Evolutionary conservation across 2,113 vertebrate genomes (phyloP).

Genomic region (Microtus oregoni): DNA sequence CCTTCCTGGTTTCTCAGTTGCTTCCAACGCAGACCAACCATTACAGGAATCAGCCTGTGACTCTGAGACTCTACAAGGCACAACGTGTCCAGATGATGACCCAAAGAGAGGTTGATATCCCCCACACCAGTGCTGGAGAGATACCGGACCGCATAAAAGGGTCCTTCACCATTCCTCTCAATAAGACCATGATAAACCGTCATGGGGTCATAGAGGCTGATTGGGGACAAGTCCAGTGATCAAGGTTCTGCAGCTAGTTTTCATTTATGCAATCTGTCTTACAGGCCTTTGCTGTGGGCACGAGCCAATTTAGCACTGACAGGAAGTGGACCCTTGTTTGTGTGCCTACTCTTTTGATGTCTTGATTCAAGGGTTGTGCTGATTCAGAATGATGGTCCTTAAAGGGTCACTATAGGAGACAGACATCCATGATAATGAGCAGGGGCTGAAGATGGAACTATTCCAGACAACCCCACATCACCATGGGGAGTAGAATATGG

Average conservation of each 20-base stretch:
- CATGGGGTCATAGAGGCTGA: fast-evolving
- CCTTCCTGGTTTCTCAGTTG: background rate
- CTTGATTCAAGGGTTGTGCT: background rate
- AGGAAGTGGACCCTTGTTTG: background rate
- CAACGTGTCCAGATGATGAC: fast-evolving
- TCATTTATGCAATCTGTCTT: background rate
- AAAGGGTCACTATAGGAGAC: background rate
- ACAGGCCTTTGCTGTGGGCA: fast-evolving
- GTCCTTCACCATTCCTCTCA: background rate
- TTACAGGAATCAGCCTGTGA: fast-evolving
- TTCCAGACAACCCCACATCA: fast-evolving
- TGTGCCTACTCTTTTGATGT: fast-evolving
- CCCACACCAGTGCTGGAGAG: background rate
- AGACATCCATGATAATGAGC: background rate
- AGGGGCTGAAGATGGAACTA: background rate
- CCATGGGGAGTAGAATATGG: fast-evolving
- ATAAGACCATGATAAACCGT: fast-evolving
- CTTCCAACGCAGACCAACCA: background rate
- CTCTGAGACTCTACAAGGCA: background rate
- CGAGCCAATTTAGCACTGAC: fast-evolving
- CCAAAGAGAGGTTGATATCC: background rate
- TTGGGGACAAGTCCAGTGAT: background rate
- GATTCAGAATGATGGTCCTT: background rate
- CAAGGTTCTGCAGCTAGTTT: background rate
- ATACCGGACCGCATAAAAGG: fast-evolving